Evolutionary conservation across 2,888 invertebrate genomes (phyloP), one percentile per base, ranked within the genome.

Genomic region (Trimorus sp.): DNA sequence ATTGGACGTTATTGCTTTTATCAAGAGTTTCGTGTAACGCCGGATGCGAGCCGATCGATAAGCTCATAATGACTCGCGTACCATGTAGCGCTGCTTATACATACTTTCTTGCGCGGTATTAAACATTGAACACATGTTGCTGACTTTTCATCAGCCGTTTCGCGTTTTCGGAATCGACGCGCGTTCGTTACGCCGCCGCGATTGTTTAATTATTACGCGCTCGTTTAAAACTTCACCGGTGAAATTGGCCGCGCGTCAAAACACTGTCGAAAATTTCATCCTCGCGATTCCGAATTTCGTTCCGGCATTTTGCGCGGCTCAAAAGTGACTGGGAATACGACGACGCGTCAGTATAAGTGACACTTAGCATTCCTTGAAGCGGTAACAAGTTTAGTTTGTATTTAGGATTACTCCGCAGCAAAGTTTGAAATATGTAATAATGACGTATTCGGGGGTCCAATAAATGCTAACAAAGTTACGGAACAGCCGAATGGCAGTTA

Each of bases 341-440:
- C 58, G 7, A 16, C 4, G 62, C 15, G 45, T 56, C 49, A 48
- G 26, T 40, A 15, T 74, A 62, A 71, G 60, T 60, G 75, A 62
- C 68, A 76, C 40, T 51, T 26, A 14, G 53, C 37, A 69, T 51
- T 76, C 49, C 51, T 54, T 26, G 60, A 54, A 60, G 38, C 16
- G 63, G 36, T 65, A 79, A 73, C 73, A 69, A 68, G 73, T 66
- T 62, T 54, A 74, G 56, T 38, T 79, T 63, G 62, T 38, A 49
- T 74, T 65, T 56, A 54, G 54, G 9, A 62, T 14, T 59, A 56
- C 59, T 49, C 9, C n/a, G 60, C 48, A 40, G 45, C 56, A 56
- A 68, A 74, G 69, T 74, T 74, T 69, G 68, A 79, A 68, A 79
- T 73, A 79, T 69, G 37, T 69, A 73, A 79, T 79, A 74, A 74